Evolutionary conservation across 2,888 invertebrate genomes (phyloP).

Genomic region (Dugesia japonica): DNA sequence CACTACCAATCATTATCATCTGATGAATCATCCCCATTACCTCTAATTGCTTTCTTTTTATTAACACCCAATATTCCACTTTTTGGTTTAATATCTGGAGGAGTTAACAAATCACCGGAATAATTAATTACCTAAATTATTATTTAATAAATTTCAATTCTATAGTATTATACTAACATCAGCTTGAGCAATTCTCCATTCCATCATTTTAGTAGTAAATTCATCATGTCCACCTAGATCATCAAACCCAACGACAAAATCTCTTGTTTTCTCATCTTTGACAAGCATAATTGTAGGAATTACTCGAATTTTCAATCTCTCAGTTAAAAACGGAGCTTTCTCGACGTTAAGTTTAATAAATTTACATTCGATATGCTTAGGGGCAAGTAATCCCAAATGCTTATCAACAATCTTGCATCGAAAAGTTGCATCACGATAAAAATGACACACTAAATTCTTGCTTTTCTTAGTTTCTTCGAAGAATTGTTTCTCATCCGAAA

Average conservation of each 20-base stretch:
- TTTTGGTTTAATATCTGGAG: no score
- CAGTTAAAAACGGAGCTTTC: slow-evolving; percentile 71
- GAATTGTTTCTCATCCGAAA: slow-evolving; percentile 77
- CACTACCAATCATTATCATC: no score
- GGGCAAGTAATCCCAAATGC: slow-evolving; percentile 70
- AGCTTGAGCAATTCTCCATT: slow-evolving; percentile 66
- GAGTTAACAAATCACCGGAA: no score
- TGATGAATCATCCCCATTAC: no score
- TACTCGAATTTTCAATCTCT: slow-evolving; percentile 68
- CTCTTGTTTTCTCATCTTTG: slow-evolving; percentile 65
- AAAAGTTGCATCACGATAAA: slow-evolving; percentile 67
- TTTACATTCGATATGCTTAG: slow-evolving; percentile 68
- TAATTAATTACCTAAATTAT: no score
- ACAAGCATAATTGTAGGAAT: slow-evolving; percentile 76
- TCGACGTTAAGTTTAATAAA: slow-evolving; percentile 73
- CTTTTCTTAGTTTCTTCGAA: slow-evolving; percentile 76
- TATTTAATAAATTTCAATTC: no score
- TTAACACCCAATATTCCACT: no score
- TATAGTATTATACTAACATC: slow-evolving; percentile 37
- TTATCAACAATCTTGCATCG: slow-evolving; percentile 80
- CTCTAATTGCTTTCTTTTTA: no score
- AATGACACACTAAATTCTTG: slow-evolving; percentile 72
- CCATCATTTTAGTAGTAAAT: slow-evolving; percentile 73
- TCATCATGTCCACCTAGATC: slow-evolving; percentile 81
- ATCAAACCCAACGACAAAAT: slow-evolving; percentile 82